Base-by-base conservation (phyloP, 2,113 vertebrate genomes). In the Orthonyx spaldingii region DNA sequence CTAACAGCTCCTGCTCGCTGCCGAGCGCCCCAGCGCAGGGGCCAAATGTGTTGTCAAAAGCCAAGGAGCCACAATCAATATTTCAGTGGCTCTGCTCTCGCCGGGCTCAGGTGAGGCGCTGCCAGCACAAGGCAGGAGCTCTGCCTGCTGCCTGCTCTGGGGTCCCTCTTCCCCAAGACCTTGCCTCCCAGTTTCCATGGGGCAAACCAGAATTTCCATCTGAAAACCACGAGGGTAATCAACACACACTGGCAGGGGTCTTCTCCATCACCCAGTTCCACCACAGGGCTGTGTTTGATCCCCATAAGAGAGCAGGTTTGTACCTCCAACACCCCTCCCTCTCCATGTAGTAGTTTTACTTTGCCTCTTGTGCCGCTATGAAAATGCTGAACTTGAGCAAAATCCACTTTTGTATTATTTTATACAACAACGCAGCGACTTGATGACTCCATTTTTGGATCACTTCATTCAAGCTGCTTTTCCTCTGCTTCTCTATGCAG, bases 401-500 rank as follows among this genome's bases (percentile, higher is more conserved):
- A 84, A 90, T 57, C 46, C 13, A 12, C 37, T 89, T 87, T 53
- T 49, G 44, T 57, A 13, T 84, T 81, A 56, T 80, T 95, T 89
- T 56, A 68, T n/a, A n/a, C 63, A 78, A 63, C 33, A 86, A 28
- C 11, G 18, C 72, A 16, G 47, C 15, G 56, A 92, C 44, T 84
- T 13, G 69, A 74, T 71, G 90, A 22, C 53, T 94, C 77, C 72
- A 42, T 66, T 92, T 92, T 96, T 93, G 80, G 83, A 90, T 93
- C 49, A 16, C 21, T 56, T 89, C 83, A 76, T 92, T 93, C 92
- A 93, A 87, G 57, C 86, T 89, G 57, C 72, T 87, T 95, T 78
- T 78, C 56, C 75, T 88, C 32, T 11, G 87, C 69, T 89, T 55
- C 92, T 66, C 76, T 82, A 71, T 97, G 96, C 90, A 95, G 93